Percentiles rank a stretch among this genome's conserved stretches.
Evolutionary conservation across 30 jellyfish, hydroid and myxozoan species (phyloP).

Genomic region (Aurelia sp.): DNA sequence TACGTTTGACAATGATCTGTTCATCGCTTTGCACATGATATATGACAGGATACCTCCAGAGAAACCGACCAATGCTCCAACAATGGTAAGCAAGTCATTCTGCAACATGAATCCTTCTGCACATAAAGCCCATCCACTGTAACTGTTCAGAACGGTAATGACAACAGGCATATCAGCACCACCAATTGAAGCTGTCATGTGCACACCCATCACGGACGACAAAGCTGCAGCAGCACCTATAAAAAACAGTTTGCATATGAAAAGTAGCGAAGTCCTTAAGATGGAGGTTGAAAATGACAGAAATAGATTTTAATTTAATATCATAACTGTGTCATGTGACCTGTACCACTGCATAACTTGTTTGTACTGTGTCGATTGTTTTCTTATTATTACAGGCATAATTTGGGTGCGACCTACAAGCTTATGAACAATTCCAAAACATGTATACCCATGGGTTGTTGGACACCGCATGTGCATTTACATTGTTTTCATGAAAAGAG

Average conservation of each 20-base stretch:
- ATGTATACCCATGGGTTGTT: too few relatives aligned
- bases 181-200: slow-evolving; percentile 98
- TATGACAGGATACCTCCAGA: slow-evolving; percentile 96
- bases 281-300: too few relatives aligned
- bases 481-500: too few relatives aligned
- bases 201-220: slow-evolving; percentile 96
- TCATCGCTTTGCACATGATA: slow-evolving; percentile 98
- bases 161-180: slow-evolving; percentile 99
- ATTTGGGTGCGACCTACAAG: too few relatives aligned
- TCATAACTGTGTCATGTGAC: too few relatives aligned
- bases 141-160: slow-evolving; percentile 94
- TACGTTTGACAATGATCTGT: slow-evolving; percentile 89
- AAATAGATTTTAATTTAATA: too few relatives aligned
- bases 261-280: too few relatives aligned
- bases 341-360: too few relatives aligned
- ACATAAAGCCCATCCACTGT: slow-evolving; percentile 99
- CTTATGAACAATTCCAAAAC: too few relatives aligned
- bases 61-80: slow-evolving; percentile 97
- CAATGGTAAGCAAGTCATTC: slow-evolving; percentile 91
- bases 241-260: background rate
- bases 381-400: too few relatives aligned
- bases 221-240: slow-evolving; percentile 94
- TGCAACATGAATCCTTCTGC: slow-evolving; percentile 98
- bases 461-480: too few relatives aligned
- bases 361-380: too few relatives aligned